phyloP scores from a whole-genome alignment of 2,113 vertebrate species.

The Carassius auratus region DNA sequence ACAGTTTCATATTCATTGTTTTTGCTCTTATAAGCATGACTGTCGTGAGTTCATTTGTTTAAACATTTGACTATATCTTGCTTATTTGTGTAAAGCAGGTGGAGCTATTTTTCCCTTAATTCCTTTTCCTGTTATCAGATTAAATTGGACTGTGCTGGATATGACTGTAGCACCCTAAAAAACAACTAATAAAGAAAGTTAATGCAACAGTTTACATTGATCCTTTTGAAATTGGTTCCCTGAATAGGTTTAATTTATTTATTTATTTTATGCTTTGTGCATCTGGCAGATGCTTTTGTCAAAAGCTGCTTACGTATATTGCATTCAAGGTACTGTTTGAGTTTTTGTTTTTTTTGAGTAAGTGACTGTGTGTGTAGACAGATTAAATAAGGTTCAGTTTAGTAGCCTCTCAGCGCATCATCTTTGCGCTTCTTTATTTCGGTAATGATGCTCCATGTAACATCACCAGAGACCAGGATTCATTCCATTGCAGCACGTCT shows the following conservation, averaged over 20 bases:
- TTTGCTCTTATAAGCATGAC: neutral
- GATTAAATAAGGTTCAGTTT: neutral
- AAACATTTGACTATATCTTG: conserved; percentile 8
- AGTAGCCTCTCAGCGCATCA: neutral
- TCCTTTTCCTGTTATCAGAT: neutral
- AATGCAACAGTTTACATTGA: too few species aligned
- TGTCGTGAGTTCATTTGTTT: conserved; percentile 2
- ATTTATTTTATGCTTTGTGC: too few species aligned
- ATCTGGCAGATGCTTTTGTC: neutral
- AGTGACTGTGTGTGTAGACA: neutral
- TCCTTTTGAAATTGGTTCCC: too few species aligned
- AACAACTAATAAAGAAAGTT: too few species aligned
- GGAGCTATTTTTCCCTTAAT: neutral
- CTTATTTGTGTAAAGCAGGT: neutral
- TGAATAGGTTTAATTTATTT: too few species aligned
- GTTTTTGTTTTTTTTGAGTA: neutral
- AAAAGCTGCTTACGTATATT: neutral
- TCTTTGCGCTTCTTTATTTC: neutral
- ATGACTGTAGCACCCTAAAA: too few species aligned
- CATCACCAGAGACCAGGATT: neutral
- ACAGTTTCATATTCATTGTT: neutral
- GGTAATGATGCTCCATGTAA: neutral
- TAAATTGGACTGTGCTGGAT: neutral
- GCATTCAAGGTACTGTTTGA: neutral
- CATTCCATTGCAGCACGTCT: conserved; percentile 9